Percentiles rank a stretch among this genome's conserved stretches.
phyloP scores from a whole-genome alignment of 2,888 invertebrate species.

The Lepidochrysops patricia region DNA sequence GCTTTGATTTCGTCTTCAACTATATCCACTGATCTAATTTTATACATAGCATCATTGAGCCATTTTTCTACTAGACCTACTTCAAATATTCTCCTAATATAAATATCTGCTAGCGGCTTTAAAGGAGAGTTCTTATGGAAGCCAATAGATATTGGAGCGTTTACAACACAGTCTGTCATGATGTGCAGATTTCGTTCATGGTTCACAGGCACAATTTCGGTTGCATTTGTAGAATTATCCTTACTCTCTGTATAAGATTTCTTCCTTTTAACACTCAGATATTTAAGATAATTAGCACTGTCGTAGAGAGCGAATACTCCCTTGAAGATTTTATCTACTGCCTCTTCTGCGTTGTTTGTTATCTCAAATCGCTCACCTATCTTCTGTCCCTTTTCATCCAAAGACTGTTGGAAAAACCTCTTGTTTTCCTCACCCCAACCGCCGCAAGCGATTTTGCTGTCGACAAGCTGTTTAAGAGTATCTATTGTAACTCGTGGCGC shows the following conservation, averaged over 20 bases:
- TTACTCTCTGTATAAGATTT: constrained; percentile 33
- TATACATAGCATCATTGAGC: constrained; percentile 82
- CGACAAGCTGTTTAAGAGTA: constrained; percentile 79
- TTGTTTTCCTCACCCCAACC: constrained; percentile 83
- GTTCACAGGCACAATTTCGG: constrained; percentile 22
- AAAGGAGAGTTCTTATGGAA: constrained; percentile 88
- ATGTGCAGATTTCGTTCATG: constrained; percentile 79
- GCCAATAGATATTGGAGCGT: constrained; percentile 87
- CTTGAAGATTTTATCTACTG: constrained; percentile 78
- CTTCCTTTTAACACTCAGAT: constrained; percentile 76
- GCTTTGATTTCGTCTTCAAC: constrained; percentile 80
- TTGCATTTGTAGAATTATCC: constrained; percentile 36
- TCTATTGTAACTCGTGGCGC: constrained; percentile 86
- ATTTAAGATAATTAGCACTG: constrained; percentile 80
- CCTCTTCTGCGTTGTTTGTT: constrained; percentile 75
- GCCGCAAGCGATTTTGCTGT: constrained; percentile 78
- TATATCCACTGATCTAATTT: constrained; percentile 67
- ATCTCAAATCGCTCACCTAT: constrained; percentile 80
- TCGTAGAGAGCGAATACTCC: constrained; percentile 88
- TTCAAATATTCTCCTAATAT: constrained; percentile 80
- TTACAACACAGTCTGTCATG: constrained; percentile 86
- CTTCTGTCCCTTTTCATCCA: constrained; percentile 78
- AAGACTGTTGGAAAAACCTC: constrained; percentile 80
- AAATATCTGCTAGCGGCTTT: constrained; percentile 79
- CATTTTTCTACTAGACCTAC: constrained; percentile 86